These are phyloP conservation scores for Sander lucioperca DNA, from an alignment of 2,113 vertebrate species.

Conservation along the genomic window DNA sequence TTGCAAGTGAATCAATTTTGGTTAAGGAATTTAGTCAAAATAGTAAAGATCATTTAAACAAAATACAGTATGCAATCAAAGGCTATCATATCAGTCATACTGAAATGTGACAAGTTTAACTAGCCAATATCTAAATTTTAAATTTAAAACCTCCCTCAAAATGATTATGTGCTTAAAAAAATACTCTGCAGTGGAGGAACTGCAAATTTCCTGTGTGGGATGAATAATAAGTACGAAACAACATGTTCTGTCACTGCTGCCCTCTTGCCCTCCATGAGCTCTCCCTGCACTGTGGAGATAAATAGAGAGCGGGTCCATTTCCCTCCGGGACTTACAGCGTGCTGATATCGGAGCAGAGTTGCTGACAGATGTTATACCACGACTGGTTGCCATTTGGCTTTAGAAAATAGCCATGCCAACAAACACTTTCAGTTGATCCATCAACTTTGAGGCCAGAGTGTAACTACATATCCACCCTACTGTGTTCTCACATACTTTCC, in stretches of 20 bases:
- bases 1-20: background rate
- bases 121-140: background rate
- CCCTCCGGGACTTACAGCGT: conserved; percentile 37
- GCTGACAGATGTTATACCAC: conserved; percentile 72
- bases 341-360: conserved; percentile 62
- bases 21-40: background rate
- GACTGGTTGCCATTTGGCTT: conserved; percentile 67
- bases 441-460: conserved; percentile 69
- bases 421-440: conserved; percentile 78
- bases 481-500: conserved; percentile 49
- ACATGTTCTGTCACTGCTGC: conserved; percentile 46
- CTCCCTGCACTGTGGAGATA: conserved; percentile 51
- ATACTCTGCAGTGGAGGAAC: background rate
- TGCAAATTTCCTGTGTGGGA: conserved; percentile 16
- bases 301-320: conserved; percentile 52
- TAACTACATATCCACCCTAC: conserved; percentile 24
- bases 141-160: background rate
- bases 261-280: conserved; percentile 50
- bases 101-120: background rate
- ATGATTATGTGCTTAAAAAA: background rate
- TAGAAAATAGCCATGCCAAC: conserved; percentile 78
- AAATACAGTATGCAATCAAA: background rate
- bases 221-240: conserved; percentile 45
- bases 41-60: background rate
- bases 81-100: background rate